A percentile compares a stretch with the other conserved stretches of the same genome.
phyloP scores from a whole-genome alignment of 2,113 vertebrate genomes.

The Actenoides lindsayi region DNA sequence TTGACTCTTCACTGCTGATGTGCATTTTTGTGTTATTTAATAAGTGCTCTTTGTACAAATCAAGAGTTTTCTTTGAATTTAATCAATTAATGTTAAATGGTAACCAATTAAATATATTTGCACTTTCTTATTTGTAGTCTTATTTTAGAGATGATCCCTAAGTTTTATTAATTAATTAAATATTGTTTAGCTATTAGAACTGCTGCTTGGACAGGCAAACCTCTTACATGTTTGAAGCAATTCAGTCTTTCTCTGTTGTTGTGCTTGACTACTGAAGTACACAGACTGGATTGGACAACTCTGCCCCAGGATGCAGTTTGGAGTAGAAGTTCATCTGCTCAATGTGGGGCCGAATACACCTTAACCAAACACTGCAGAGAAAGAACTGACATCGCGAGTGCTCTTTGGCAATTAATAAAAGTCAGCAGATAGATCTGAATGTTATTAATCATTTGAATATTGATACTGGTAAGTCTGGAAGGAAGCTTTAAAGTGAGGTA shows the following conservation, averaged over 20 bases:
- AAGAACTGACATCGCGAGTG: accelerated
- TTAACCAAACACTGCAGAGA: neutral
- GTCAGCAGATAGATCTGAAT: neutral
- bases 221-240: neutral
- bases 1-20: neutral
- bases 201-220: neutral
- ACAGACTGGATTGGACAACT: neutral
- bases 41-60: neutral
- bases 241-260: neutral
- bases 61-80: neutral
- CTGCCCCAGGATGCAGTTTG: neutral
- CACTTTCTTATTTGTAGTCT: neutral
- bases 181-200: neutral
- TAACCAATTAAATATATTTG: neutral
- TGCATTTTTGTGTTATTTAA: neutral
- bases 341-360: neutral
- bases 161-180: neutral
- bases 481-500: neutral
- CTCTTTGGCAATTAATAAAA: neutral
- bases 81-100: neutral
- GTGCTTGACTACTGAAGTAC: neutral
- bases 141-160: neutral
- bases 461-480: neutral
- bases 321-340: neutral
- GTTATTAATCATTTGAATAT: neutral